A percentile compares a stretch with the other conserved stretches of the same genome.
Conservation (phyloP, 2,113 vertebrate species). For the Pteropus alecto region DNA sequence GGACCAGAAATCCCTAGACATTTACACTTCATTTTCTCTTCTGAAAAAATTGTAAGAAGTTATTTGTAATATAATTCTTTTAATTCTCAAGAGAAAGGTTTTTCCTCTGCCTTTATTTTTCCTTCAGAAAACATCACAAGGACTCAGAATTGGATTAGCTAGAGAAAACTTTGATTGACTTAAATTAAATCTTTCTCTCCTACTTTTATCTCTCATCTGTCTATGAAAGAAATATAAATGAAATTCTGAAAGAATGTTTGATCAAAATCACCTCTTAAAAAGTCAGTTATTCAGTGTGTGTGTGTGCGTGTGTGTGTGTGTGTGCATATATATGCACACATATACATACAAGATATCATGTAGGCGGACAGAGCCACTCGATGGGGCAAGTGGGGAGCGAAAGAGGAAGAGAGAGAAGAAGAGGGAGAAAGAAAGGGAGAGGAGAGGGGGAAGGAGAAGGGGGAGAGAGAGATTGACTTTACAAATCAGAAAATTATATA, state of each 20-base stretch:
- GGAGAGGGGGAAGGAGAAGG: background rate
- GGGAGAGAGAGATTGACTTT: background rate
- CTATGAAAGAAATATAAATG: background rate
- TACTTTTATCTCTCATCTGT: background rate
- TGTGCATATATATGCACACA: background rate
- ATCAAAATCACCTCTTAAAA: background rate
- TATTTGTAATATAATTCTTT: constrained; percentile 53
- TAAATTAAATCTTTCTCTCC: background rate
- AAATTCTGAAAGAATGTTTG: constrained; percentile 12
- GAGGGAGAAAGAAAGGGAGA: background rate
- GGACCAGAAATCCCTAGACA: background rate
- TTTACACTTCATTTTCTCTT: constrained; percentile 51
- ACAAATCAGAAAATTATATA: background rate
- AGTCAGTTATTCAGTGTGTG: background rate
- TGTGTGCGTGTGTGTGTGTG: background rate
- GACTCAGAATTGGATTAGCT: background rate
- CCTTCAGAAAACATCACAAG: constrained; percentile 5
- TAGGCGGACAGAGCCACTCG: background rate
- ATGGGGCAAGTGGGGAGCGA: no score
- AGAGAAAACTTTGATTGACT: background rate
- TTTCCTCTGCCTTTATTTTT: background rate
- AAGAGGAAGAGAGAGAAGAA: background rate
- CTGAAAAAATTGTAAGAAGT: constrained; percentile 19
- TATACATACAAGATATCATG: background rate
- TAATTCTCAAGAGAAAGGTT: background rate